phyloP scores from a whole-genome alignment of 2,888 invertebrate species.

The Eurytoma californica region DNA sequence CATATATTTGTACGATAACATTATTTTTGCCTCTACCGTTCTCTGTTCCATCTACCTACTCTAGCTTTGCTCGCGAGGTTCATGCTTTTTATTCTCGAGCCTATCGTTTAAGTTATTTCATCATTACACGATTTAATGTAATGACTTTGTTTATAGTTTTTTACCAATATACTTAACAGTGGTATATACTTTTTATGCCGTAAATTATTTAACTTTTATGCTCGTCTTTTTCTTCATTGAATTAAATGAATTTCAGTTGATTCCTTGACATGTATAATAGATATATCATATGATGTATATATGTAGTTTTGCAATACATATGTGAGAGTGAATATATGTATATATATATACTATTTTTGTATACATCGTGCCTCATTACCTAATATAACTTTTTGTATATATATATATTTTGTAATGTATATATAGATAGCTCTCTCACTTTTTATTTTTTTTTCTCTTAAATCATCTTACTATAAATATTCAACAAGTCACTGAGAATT shows the following conservation, averaged over 20 bases:
- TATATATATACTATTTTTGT: conserved; percentile 57
- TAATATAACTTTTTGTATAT: conserved; percentile 57
- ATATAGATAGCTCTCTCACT: conserved; percentile 52
- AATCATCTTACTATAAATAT: conserved; percentile 55
- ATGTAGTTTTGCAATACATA: conserved; percentile 53
- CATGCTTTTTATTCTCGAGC: conserved; percentile 68
- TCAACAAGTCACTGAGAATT: conserved; percentile 56
- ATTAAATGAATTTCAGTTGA: conserved; percentile 48
- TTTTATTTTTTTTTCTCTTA: conserved; percentile 41
- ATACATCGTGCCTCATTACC: conserved; percentile 60
- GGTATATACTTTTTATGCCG: conserved; percentile 55
- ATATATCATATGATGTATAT: conserved; percentile 55
- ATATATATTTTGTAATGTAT: conserved; percentile 55
- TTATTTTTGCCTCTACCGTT: conserved; percentile 61
- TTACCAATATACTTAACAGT: conserved; percentile 60
- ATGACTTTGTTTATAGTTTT: conserved; percentile 56
- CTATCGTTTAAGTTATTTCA: conserved; percentile 63
- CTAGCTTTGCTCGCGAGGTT: conserved; percentile 74
- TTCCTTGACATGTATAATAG: conserved; percentile 52
- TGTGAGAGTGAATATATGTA: conserved; percentile 47
- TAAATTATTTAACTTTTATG: conserved; percentile 52
- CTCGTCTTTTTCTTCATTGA: conserved; percentile 28
- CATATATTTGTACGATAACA: conserved; percentile 72
- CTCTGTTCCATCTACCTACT: conserved; percentile 69
- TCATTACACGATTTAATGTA: conserved; percentile 64